Evolutionary conservation across 2,888 invertebrate species (phyloP), one percentile per base, ranked within the genome.

Genomic region (Hemithea aestivaria): DNA sequence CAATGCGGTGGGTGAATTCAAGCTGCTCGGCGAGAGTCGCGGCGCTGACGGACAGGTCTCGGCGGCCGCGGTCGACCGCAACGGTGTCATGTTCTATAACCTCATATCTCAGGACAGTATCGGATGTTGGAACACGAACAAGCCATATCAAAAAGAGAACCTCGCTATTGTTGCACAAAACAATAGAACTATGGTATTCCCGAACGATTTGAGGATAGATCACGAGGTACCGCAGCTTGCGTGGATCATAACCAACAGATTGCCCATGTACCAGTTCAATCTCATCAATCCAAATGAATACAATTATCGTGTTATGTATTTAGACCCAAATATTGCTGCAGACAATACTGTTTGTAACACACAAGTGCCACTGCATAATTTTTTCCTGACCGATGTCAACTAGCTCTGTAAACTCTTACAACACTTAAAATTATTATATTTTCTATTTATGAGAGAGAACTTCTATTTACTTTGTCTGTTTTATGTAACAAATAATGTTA

Each of bases 101-200:
- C 90, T 94, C 71, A 91, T 95, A 34, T 92, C 93, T 37, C 89
- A 90, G 43, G 93, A 95, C 71, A 90, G 93, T 44, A 89, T 96
- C 28, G 94, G 93, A 48, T 95, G 95, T 73, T 95, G 95, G 95
- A 92, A 95, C 61, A 92, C 92, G 2, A 84, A 90, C n/a, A 93
- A 93, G 56, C 90, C 92, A 0, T 94, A 94, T 56, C 87, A 79
- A 25, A 84, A 89, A 8, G 75, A 84, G 7, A 94, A 93, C 66
- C 72, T 93, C 31, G 90, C 89, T 1, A 75, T 93, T 6, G 85
- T 93, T 1, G 93, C 91, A 0, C 75, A 88, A 41, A 90, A 90
- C 66, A 88, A 89, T 26, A 83, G 81, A 20, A 90, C 92, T 0
- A 77, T 95, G 56, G 87, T 93, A 16, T 95, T 95, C 62, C 94